Conservation (phyloP, 2,888 invertebrate genomes). For the Heliconius erato region DNA sequence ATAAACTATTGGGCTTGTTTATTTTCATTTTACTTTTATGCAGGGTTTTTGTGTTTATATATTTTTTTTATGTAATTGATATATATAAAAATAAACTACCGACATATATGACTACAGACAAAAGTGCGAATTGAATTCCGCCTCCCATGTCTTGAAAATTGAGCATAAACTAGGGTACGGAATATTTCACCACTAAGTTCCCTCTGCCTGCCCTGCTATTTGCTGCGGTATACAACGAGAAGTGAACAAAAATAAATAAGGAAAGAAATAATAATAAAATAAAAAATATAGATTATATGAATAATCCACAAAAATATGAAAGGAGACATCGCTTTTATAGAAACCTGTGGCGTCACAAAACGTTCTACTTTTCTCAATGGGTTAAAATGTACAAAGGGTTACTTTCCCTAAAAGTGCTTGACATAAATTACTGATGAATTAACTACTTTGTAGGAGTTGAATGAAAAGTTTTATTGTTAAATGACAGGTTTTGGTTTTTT, state of each 20-base stretch:
- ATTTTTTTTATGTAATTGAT: too few species aligned
- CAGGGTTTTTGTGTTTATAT: too few species aligned
- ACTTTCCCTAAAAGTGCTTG: conserved; percentile 46
- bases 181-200: not conserved
- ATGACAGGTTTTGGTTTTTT: conserved; percentile 24
- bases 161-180: not conserved
- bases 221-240: not conserved
- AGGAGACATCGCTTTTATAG: conserved; percentile 27
- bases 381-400: conserved; percentile 49
- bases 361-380: conserved; percentile 45
- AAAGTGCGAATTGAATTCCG: too few species aligned
- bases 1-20: too few species aligned
- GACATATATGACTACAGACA: too few species aligned
- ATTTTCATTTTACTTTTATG: too few species aligned
- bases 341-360: conserved; percentile 34
- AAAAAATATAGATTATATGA: not conserved
- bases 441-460: conserved; percentile 43
- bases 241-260: not conserved
- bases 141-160: too few species aligned
- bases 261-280: not conserved
- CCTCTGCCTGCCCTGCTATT: not conserved
- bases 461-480: conserved; percentile 40
- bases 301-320: not conserved
- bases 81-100: too few species aligned
- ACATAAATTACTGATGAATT: conserved; percentile 47